Evolutionary conservation across 30 jellyfish, hydroid and myxozoan genomes (phyloP).

Genomic region (Clytia hemisphaerica): DNA sequence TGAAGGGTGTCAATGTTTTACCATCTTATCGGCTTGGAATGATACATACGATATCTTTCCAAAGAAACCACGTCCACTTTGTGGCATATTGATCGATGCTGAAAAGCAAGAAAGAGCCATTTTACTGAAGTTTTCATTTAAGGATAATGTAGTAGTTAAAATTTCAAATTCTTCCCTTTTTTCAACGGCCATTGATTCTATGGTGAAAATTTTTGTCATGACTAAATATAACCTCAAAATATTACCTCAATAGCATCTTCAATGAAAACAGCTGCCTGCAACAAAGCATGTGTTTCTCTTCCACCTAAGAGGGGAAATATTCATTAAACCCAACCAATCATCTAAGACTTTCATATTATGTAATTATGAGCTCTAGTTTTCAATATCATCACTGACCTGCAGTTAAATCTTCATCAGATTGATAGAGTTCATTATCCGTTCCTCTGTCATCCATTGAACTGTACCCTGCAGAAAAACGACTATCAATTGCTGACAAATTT

Average conservation of each 20-base stretch:
- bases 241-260: slow-evolving; percentile 93
- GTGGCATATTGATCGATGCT: slow-evolving; percentile 90
- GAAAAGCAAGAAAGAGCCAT: background rate
- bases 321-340: no score
- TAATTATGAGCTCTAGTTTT: no score
- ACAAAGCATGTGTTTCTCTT: slow-evolving; percentile 47
- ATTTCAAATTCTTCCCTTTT: background rate
- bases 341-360: no score
- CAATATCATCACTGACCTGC: no score
- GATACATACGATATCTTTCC: slow-evolving; percentile 56
- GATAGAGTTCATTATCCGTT: no score
- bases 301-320: no score
- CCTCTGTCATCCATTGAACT: no score
- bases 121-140: background rate
- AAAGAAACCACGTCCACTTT: slow-evolving; percentile 64
- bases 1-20: background rate
- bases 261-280: slow-evolving; percentile 86
- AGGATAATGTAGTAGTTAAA: background rate
- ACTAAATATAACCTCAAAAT: background rate
- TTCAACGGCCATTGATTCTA: background rate
- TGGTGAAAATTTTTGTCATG: background rate
- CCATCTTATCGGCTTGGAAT: slow-evolving; percentile 65
- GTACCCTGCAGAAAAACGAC: no score
- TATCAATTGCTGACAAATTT: no score
- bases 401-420: no score